phyloP scores from a whole-genome alignment of 2,888 invertebrate species.

The Drosophila helvetica region DNA sequence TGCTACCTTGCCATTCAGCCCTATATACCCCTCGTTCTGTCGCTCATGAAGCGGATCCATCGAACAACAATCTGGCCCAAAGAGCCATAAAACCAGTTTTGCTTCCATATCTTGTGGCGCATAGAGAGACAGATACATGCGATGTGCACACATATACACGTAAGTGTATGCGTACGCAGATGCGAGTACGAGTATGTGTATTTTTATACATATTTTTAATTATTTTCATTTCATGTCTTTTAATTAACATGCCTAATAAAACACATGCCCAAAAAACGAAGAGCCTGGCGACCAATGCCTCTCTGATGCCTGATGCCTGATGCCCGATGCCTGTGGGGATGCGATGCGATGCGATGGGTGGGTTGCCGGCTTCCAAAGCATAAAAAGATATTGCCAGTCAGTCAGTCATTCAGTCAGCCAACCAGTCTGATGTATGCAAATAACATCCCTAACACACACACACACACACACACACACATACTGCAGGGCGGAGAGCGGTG shows the following conservation, averaged over 20 bases:
- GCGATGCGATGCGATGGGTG: slow-evolving; percentile 4
- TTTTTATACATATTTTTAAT: slow-evolving; percentile 76
- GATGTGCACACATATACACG: slow-evolving; percentile 3
- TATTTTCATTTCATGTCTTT: slow-evolving; percentile 81
- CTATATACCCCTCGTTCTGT: background rate
- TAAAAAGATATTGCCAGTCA: slow-evolving; percentile 74
- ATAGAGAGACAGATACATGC: slow-evolving; percentile 5
- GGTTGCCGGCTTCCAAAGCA: slow-evolving; percentile 44
- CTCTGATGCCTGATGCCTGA: background rate
- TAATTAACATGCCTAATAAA: slow-evolving; percentile 79
- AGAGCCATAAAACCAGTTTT: slow-evolving; percentile 38
- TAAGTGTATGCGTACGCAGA: slow-evolving; percentile 11
- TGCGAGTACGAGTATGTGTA: slow-evolving; percentile 13
- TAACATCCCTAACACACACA: slow-evolving; percentile 57
- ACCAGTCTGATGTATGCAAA: slow-evolving; percentile 72
- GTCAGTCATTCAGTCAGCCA: slow-evolving; percentile 46
- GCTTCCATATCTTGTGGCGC: slow-evolving; percentile 2
- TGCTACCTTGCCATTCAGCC: background rate
- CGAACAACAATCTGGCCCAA: slow-evolving; percentile 2
- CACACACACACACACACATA: slow-evolving; percentile 2
- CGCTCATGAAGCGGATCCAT: background rate
- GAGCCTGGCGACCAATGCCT: slow-evolving; percentile 1
- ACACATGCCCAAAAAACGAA: slow-evolving; percentile 67
- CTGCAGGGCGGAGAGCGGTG: no score
- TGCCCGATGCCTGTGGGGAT: background rate